phyloP scores from a whole-genome alignment of 53 echinoderm and acorn worm species.

The Paelopatides confundens region DNA sequence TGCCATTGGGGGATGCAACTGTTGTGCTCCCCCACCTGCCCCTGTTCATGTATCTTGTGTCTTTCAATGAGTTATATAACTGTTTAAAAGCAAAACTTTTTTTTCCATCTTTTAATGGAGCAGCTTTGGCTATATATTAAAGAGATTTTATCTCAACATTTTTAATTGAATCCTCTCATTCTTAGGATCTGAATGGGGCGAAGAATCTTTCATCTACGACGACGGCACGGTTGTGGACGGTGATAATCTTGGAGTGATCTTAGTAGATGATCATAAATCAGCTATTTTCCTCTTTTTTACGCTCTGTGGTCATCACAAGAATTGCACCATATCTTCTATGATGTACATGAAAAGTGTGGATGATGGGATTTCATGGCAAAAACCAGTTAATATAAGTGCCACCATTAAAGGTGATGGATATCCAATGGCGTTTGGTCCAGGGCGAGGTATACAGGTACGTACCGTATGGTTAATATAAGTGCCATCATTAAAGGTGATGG shows the following conservation, averaged over 20 bases:
- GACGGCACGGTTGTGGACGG: constrained; percentile 84
- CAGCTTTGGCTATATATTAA: no score
- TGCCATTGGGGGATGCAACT: no score
- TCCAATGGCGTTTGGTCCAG: constrained; percentile 73
- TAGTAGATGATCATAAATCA: constrained; percentile 76
- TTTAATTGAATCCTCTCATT: not conserved
- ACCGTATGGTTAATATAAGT: no score
- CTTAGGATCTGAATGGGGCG: constrained; percentile 78
- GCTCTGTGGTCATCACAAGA: constrained; percentile 72
- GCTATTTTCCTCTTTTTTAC: constrained; percentile 85
- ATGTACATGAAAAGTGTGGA: constrained; percentile 74
- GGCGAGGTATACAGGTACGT: constrained; percentile 92
- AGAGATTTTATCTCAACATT: no score
- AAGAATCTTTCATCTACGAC: constrained; percentile 70
- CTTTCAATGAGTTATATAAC: no score
- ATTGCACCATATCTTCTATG: constrained; percentile 59
- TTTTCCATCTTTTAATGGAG: no score
- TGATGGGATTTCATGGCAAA: constrained; percentile 83
- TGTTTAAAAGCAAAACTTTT: no score
- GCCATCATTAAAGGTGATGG: no score
- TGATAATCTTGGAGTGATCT: constrained; percentile 77
- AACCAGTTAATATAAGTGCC: constrained; percentile 66
- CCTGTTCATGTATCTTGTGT: no score
- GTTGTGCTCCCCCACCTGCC: no score
- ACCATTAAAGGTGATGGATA: constrained; percentile 65